Percentiles rank a stretch among this genome's conserved stretches.
Evolutionary conservation across 2,888 invertebrate species (phyloP).

Genomic region (Dryomyza anilis): DNA sequence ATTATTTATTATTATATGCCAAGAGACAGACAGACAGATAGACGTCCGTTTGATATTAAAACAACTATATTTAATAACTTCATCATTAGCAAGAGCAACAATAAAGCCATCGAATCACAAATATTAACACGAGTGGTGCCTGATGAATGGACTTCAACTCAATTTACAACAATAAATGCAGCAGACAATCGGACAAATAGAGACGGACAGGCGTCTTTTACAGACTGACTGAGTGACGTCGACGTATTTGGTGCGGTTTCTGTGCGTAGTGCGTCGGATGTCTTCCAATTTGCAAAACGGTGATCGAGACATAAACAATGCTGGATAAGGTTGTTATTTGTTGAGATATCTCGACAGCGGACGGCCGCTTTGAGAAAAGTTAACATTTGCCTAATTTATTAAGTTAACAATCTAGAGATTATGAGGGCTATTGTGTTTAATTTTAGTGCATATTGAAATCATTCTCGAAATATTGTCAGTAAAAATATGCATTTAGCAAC

Average conservation of each 20-base stretch:
- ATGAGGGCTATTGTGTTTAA: too few species aligned
- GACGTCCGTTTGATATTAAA: too few species aligned
- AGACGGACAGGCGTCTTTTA: not conserved
- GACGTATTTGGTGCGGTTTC: not conserved
- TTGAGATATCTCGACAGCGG: too few species aligned
- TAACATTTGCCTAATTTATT: too few species aligned
- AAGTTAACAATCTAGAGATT: too few species aligned
- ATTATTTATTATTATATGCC: conserved; percentile 14
- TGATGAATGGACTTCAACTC: conserved; percentile 26
- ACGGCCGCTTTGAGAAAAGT: too few species aligned
- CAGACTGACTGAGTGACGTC: not conserved
- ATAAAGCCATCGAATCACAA: not conserved
- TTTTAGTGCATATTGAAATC: too few species aligned
- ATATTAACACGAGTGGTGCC: conserved; percentile 1
- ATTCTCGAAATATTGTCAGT: too few species aligned
- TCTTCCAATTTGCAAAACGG: too few species aligned
- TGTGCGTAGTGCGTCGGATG: not conserved
- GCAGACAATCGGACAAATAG: not conserved
- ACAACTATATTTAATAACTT: not conserved
- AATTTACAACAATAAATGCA: conserved; percentile 20
- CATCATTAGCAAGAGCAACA: conserved; percentile 3
- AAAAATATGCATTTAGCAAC: too few species aligned
- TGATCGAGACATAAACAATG: too few species aligned
- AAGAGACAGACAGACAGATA: not conserved
- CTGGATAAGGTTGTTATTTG: too few species aligned